Base-by-base conservation (phyloP, 1,140 invertebrate species). In the Drosophila burlai region DNA sequence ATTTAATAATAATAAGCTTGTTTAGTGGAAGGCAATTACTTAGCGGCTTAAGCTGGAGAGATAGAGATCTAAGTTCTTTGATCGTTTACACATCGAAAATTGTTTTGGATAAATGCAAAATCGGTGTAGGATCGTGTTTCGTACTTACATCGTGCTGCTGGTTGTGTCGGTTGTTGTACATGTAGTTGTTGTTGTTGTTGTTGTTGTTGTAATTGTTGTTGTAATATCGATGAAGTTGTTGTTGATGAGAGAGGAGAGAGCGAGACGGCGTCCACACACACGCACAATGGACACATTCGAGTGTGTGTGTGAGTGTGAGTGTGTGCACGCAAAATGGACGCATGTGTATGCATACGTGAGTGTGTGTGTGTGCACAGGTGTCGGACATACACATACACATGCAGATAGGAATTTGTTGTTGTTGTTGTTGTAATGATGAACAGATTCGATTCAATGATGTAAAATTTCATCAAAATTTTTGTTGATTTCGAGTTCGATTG, bases 101-200 rank as follows among this genome's bases (percentile, higher is more conserved):
- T 52, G 64, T 78, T 62, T 73, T 55, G 63, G 77, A 84, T 81
- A 84, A 81, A 84, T 90, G 85, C 77, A 75, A 87, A 81, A 83
- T 81, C 47, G 47, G 83, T 91, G 86, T 91, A 86, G 71, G 71
- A 83, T 83, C 64, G 87, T 91, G 87, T 90, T 91, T 92, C 77
- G 89, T 92, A 92, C 91, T 92, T 92, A 92, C 91, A 92, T 92
- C 91, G 91, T 92, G 91, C 91, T 92, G 91, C 84, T 91, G 91
- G 90, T 87, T 75, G 86, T 89, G 83, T 71, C 69, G 62, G 47
- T 87, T 91, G 78, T 87, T 91, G 78, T 87, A 80, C 84, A 87
- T 86, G 80, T 78, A 49, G 74, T 60, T 38, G 66, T 67, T 29
- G 43, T 91, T 80, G 64, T 74, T 81, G 79, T 89, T 71, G 60